Percentiles rank a stretch among this genome's conserved stretches.
Conservation (phyloP, 1,140 invertebrate species). For the Lethocerus indicus region DNA sequence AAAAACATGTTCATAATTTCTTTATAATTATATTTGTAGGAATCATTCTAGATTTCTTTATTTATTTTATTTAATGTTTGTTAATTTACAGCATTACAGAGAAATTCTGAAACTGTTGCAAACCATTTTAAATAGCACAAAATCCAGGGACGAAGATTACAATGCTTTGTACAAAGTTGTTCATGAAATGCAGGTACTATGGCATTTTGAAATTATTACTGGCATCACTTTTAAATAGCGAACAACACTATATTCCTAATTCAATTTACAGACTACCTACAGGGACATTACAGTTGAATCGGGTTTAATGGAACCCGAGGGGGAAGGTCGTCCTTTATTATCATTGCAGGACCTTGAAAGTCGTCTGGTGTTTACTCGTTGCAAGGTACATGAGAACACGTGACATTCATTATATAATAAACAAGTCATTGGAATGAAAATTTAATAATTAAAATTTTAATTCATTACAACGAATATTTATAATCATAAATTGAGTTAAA, state of each 20-base stretch:
- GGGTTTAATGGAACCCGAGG: conserved; percentile 63
- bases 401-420: not conserved
- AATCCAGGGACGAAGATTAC: conserved; percentile 27
- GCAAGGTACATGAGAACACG: conserved; percentile 49
- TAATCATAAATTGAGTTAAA: too few species aligned
- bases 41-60: too few species aligned
- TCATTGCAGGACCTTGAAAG: conserved; percentile 68
- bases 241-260: not conserved
- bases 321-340: conserved; percentile 57
- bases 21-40: too few species aligned
- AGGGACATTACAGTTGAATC: conserved; percentile 62
- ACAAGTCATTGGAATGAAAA: not conserved
- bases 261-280: conserved; percentile 28
- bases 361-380: conserved; percentile 67
- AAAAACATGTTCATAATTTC: too few species aligned
- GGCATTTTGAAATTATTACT: not conserved
- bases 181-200: conserved; percentile 28
- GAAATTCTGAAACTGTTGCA: conserved; percentile 36
- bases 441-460: too few species aligned
- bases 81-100: conserved; percentile 35
- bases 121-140: conserved; percentile 25
- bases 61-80: conserved; percentile 3
- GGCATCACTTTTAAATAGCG: not conserved
- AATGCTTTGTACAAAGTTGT: conserved; percentile 26
- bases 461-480: too few species aligned